These are phyloP conservation scores for Callinectes sapidus DNA, from an alignment of 2,888 invertebrate genomes.

Conservation along the genomic window DNA sequence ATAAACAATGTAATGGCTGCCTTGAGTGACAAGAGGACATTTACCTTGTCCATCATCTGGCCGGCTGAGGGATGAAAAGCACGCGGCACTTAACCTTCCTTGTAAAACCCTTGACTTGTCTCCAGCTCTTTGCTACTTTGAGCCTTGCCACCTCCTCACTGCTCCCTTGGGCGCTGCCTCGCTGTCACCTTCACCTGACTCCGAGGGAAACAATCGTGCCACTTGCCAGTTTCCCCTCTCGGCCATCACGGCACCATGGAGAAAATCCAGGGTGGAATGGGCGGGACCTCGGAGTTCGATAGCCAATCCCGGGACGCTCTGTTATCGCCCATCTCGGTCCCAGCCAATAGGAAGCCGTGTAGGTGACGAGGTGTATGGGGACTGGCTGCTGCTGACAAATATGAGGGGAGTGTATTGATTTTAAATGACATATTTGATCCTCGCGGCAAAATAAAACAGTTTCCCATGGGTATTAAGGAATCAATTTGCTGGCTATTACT, in stretches of 20 bases:
- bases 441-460: slow-evolving; percentile 45
- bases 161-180: not conserved
- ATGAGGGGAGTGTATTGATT: slow-evolving; percentile 65
- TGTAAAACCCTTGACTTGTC: not conserved
- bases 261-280: slow-evolving; percentile 46
- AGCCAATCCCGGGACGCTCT: slow-evolving; percentile 41
- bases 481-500: slow-evolving; percentile 65
- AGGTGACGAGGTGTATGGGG: slow-evolving; percentile 23
- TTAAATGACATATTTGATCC: slow-evolving; percentile 50
- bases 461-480: slow-evolving; percentile 63
- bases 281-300: slow-evolving; percentile 14
- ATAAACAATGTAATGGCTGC: not conserved
- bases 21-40: not conserved
- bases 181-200: slow-evolving; percentile 42
- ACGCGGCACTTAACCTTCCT: not conserved
- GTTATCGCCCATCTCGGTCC: slow-evolving; percentile 50
- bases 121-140: not conserved
- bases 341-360: slow-evolving; percentile 38
- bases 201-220: slow-evolving; percentile 43
- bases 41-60: slow-evolving; percentile 62
- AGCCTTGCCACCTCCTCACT: not conserved
- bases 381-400: slow-evolving; percentile 49
- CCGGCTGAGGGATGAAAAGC: slow-evolving; percentile 38
- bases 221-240: slow-evolving; percentile 41
- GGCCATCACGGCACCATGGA: slow-evolving; percentile 60